Conservation (phyloP, 37 sponge, comb jelly and placozoan species). For the Haliclona indistincta region DNA sequence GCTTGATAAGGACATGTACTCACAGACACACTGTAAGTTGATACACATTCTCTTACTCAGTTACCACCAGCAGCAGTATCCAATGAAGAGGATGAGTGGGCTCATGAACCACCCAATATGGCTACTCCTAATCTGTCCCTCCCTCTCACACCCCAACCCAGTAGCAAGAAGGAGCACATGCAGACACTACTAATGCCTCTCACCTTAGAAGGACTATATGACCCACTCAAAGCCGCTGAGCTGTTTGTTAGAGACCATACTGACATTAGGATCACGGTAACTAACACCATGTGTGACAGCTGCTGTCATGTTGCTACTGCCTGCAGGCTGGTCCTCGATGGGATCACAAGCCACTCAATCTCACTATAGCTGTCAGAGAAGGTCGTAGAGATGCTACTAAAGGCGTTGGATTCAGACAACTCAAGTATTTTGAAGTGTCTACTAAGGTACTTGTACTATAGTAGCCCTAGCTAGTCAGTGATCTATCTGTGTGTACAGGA, state of each 20-base stretch:
- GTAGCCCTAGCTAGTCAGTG: not conserved
- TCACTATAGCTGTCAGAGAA: conserved; percentile 37
- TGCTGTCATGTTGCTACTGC: not conserved
- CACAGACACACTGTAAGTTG: too few relatives aligned
- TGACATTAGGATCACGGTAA: conserved; percentile 49
- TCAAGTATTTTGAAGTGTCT: conserved; percentile 49
- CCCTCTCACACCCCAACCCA: conserved; percentile 45
- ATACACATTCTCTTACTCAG: too few relatives aligned
- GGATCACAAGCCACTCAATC: conserved; percentile 20
- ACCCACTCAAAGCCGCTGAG: conserved; percentile 55
- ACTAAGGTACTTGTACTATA: conserved; percentile 39
- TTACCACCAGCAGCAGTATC: too few relatives aligned
- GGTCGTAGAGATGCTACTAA: conserved; percentile 1
- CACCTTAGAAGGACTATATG: conserved; percentile 21
- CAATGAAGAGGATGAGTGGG: too few relatives aligned
- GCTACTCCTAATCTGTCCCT: not conserved
- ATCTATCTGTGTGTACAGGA: conserved; percentile 12
- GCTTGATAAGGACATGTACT: too few relatives aligned
- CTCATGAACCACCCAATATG: not conserved
- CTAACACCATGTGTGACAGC: not conserved
- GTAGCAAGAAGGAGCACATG: conserved; percentile 67
- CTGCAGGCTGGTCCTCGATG: conserved; percentile 75
- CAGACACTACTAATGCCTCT: conserved; percentile 55
- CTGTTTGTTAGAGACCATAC: conserved; percentile 36
- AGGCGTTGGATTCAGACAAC: conserved; percentile 49